Base-by-base conservation (phyloP, 2,797 vertebrate species). In the Selene dorsalis region DNA sequence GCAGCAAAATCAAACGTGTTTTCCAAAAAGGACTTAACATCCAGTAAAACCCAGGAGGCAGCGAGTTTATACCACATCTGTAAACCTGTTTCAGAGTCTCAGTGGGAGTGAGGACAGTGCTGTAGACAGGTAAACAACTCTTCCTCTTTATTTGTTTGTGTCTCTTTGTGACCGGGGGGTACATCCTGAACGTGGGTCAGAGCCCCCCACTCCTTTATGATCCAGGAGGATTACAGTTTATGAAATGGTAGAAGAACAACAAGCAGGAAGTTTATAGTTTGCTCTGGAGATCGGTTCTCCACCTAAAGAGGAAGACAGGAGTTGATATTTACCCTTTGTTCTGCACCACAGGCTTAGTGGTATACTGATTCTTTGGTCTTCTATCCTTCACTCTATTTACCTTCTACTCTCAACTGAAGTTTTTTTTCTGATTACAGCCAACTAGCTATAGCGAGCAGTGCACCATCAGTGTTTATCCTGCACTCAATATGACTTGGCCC, bases 61-160 rank as follows among this genome's bases (percentile, higher is more conserved):
- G 86, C 59, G 17, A 43, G 60, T 79, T 69, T 60, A 77, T 65
- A 75, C 63, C 61, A 61, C 80, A 77, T 78, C 83, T 65, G 64
- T 71, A 80, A 83, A 87, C 28, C 61, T 52, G 81, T 56, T 72
- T 55, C 45, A 60, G 38, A 57, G 66, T 63, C 79, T 32, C 71
- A 80, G 79, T 58, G 61, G 80, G 83, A 75, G 75, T 73, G 59
- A 83, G 57, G 47, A 82, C 82, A 75, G 68, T 87, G 82, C 81
- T 61, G 68, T 32, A 74, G 61, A 88, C 86, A 93, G 91, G 91
- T 93, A 90, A 92, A 84, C 7, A 45, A 50, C 41, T 79, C 55
- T 75, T 80, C 60, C 35, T 85, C 26, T 81, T 39, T 13, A 48
- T 84, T 68, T 84, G 71, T 80, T 66, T 81, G 50, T 69, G 63